These are phyloP conservation scores for Vimba vimba DNA, from an alignment of 2,113 vertebrate species.

Conservation along the genomic window DNA sequence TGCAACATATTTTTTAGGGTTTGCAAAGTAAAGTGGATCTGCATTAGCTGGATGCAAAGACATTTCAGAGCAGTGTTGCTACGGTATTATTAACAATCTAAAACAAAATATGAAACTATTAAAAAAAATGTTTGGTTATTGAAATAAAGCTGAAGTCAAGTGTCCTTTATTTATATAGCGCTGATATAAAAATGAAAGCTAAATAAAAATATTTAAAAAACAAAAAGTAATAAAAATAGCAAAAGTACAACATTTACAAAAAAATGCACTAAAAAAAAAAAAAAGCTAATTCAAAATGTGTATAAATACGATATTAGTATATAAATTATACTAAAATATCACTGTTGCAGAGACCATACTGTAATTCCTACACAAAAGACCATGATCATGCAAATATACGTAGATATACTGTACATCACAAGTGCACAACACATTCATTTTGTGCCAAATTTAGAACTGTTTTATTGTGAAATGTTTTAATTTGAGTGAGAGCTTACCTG, in stretches of 20 bases:
- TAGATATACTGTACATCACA: too few species aligned
- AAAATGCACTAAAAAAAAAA: background rate
- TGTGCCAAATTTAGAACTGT: background rate
- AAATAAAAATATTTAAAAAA: background rate
- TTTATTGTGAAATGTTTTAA: background rate
- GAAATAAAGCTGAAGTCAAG: too few species aligned
- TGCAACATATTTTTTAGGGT: background rate
- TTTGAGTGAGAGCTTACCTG: constrained; percentile 27
- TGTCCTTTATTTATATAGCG: too few species aligned
- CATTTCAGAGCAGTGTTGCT: background rate
- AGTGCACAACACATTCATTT: too few species aligned
- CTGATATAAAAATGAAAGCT: background rate
- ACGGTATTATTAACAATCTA: background rate
- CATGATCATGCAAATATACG: too few species aligned
- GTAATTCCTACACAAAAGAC: too few species aligned
- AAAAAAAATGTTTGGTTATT: too few species aligned
- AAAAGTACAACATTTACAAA: background rate
- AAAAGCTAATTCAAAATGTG: background rate
- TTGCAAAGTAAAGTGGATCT: too few species aligned
- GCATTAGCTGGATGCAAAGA: background rate
- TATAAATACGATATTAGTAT: background rate
- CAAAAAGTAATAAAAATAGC: background rate
- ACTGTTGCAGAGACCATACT: too few species aligned
- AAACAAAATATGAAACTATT: background rate
- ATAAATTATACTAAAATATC: too few species aligned